phyloP scores from a whole-genome alignment of 37 sponge, comb jelly and placozoan genomes.

The Bolinopsis microptera region DNA sequence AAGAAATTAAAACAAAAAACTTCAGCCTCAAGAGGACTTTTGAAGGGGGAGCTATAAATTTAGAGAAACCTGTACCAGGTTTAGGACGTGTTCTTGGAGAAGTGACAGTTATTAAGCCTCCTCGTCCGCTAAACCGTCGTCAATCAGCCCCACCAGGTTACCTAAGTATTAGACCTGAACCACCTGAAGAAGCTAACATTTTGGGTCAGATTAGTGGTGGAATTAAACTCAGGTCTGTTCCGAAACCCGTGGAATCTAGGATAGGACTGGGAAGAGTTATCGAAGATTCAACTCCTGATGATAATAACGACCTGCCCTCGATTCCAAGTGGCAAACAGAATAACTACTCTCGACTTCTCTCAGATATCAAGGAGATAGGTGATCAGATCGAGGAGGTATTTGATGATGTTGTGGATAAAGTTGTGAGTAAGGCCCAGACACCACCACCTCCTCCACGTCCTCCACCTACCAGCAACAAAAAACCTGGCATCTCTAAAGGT shows the following conservation, averaged over 20 bases:
- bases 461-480: neutral
- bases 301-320: neutral
- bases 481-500: neutral
- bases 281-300: neutral
- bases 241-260: neutral
- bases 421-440: neutral
- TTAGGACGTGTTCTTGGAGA: conserved; percentile 17
- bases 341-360: neutral
- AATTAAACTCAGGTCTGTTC: neutral
- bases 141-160: neutral
- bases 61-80: conserved; percentile 16
- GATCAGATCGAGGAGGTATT: neutral
- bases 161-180: neutral
- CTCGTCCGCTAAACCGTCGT: neutral
- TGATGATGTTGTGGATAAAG: neutral
- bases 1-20: neutral
- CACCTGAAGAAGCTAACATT: neutral
- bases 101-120: neutral
- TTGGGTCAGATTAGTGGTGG: neutral
- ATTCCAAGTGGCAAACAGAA: neutral
- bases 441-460: neutral
- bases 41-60: neutral
- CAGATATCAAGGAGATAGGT: conserved; percentile 1
- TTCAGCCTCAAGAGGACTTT: neutral
- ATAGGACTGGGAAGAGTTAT: neutral